A percentile compares a stretch with the other conserved stretches of the same genome.
Evolutionary conservation across 1,140 invertebrate genomes (phyloP).

Genomic region (Zaprionus africanus): DNA sequence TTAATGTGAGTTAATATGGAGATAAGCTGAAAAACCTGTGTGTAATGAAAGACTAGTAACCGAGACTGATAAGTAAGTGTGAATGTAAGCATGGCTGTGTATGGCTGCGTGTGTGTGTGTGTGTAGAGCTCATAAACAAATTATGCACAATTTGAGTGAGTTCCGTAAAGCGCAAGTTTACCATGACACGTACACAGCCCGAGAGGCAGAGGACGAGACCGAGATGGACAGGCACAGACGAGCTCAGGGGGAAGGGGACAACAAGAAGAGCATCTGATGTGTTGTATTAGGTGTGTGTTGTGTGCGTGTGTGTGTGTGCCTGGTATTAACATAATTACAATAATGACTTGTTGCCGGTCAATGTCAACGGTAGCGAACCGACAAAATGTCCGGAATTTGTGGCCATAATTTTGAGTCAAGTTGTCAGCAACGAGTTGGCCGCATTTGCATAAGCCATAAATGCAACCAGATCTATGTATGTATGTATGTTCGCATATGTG

Average conservation of each 20-base stretch:
- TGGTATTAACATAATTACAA: constrained; percentile 76
- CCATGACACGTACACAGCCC: constrained; percentile 24
- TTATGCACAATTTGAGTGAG: constrained; percentile 76
- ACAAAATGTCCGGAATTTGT: constrained; percentile 49
- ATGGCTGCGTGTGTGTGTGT: constrained; percentile 30
- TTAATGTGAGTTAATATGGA: background rate
- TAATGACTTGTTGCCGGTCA: constrained; percentile 74
- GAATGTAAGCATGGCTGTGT: constrained; percentile 2
- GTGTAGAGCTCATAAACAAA: constrained; percentile 75
- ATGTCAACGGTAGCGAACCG: constrained; percentile 29
- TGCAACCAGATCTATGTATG: background rate
- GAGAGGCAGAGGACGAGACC: background rate
- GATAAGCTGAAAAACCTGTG: constrained; percentile 4
- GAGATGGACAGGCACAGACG: background rate
- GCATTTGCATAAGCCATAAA: constrained; percentile 42
- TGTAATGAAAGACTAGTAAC: background rate
- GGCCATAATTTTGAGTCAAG: constrained; percentile 49
- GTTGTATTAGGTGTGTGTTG: background rate
- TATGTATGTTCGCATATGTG: background rate
- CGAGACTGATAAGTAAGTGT: background rate
- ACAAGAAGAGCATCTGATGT: background rate
- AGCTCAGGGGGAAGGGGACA: background rate
- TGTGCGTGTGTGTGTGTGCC: constrained; percentile 9
- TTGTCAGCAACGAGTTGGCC: constrained; percentile 31
- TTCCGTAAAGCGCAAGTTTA: constrained; percentile 57